A percentile compares a stretch with the other conserved stretches of the same genome.
Conservation (phyloP, 2,113 vertebrate species). For the Cavia porcellus region DNA sequence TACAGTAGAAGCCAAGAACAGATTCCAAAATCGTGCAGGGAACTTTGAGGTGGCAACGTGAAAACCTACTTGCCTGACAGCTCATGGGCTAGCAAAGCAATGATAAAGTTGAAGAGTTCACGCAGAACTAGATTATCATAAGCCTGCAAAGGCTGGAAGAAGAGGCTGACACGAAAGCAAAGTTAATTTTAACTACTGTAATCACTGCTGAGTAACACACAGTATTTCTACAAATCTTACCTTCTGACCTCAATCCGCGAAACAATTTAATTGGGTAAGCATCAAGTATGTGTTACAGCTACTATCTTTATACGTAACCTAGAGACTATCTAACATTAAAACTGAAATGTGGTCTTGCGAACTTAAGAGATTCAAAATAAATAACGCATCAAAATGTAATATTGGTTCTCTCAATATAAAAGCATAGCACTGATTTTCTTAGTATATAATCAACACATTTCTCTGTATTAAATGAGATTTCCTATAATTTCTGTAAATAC, state of each 20-base stretch:
- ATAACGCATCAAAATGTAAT: neutral
- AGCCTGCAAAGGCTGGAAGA: neutral
- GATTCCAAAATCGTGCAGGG: neutral
- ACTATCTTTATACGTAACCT: neutral
- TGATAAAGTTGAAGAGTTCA: neutral
- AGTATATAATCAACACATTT: neutral
- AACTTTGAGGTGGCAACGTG: neutral
- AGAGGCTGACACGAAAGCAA: neutral
- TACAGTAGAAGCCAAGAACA: neutral
- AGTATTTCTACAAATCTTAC: neutral
- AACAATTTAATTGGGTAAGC: neutral
- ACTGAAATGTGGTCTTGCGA: neutral
- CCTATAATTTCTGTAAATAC: neutral
- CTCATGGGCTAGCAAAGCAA: neutral
- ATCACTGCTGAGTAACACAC: neutral
- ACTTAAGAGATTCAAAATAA: conserved; percentile 1
- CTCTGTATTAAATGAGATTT: conserved; percentile 6
- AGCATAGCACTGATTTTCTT: neutral
- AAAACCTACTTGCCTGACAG: neutral
- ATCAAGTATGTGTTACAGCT: neutral
- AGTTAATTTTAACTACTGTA: conserved; percentile 3
- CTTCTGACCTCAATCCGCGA: neutral
- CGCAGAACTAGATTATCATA: neutral
- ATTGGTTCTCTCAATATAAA: neutral
- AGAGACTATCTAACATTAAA: neutral